Conservation (phyloP, 2,797 vertebrate species). For the Microtus obscurus region DNA sequence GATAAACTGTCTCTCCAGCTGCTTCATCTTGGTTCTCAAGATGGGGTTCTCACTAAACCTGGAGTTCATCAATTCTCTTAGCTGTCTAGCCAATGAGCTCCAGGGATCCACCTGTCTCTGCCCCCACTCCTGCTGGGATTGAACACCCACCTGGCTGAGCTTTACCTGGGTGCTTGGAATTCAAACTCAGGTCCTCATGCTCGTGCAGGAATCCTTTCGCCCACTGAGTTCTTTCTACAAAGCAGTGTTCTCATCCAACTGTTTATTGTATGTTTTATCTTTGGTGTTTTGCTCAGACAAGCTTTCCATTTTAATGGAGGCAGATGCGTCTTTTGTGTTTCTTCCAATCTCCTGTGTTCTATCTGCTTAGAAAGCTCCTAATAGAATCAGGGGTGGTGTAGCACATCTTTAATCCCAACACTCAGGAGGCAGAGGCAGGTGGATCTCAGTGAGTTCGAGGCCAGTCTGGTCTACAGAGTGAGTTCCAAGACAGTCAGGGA, state of each 20-base stretch:
- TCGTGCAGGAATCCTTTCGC: background rate
- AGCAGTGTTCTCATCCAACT: background rate
- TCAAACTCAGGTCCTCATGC: background rate
- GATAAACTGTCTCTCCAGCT: background rate
- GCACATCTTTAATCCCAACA: background rate
- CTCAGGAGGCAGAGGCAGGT: background rate
- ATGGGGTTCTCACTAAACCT: background rate
- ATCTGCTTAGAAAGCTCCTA: conserved; percentile 24
- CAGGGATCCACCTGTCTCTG: background rate
- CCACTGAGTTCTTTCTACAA: background rate
- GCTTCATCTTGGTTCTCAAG: background rate
- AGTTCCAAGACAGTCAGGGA: background rate
- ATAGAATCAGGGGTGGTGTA: background rate
- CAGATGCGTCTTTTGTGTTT: background rate
- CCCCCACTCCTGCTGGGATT: background rate
- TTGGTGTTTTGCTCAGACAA: background rate
- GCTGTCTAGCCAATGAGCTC: background rate
- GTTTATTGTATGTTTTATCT: background rate
- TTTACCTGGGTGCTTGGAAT: background rate
- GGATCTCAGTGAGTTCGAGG: background rate
- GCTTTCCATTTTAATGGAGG: background rate
- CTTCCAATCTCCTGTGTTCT: background rate
- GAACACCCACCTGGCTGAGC: background rate
- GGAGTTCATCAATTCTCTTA: background rate
- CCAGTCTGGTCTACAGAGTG: background rate